A percentile compares a stretch with the other conserved stretches of the same genome.
Evolutionary conservation across 2,888 invertebrate species (phyloP).

Genomic region (Therioaphis trifolii): DNA sequence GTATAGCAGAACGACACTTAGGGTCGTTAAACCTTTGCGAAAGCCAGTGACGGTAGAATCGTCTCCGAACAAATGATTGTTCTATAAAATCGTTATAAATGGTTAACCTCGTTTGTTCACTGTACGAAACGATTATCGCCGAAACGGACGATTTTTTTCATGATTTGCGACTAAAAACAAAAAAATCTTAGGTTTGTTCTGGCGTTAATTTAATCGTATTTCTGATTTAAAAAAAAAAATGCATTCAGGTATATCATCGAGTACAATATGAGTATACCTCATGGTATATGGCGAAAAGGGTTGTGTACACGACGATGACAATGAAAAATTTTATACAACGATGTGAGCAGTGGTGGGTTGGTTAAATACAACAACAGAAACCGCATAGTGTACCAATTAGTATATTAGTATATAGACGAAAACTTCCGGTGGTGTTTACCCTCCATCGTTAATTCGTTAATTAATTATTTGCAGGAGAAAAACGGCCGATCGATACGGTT

Average conservation of each 20-base stretch:
- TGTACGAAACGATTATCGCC: not conserved
- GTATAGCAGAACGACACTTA: slow-evolving; percentile 17
- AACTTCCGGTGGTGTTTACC: not conserved
- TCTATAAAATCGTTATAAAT: not conserved
- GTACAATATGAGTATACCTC: not conserved
- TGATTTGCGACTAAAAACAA: not conserved
- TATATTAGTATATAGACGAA: slow-evolving; percentile 22
- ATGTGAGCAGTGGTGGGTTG: not conserved
- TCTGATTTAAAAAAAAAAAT: not conserved
- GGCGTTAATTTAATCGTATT: slow-evolving; percentile 1
- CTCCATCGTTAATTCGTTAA: slow-evolving; percentile 22
- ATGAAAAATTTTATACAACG: slow-evolving; percentile 17
- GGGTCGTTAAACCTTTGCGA: slow-evolving; percentile 35
- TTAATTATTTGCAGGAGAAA: slow-evolving; percentile 49
- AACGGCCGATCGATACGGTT: slow-evolving; percentile 45
- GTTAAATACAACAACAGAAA: slow-evolving; percentile 28
- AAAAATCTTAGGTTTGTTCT: not conserved
- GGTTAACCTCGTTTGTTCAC: not conserved
- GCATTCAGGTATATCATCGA: not conserved
- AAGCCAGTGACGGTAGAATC: not conserved
- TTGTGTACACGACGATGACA: slow-evolving; percentile 19
- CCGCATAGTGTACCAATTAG: slow-evolving; percentile 33
- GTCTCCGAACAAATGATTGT: not conserved
- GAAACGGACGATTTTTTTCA: not conserved
- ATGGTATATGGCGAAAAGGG: not conserved